These are phyloP conservation scores for Mormoops blainvillei DNA, from an alignment of 2,113 vertebrate genomes.

Conservation along the genomic window DNA sequence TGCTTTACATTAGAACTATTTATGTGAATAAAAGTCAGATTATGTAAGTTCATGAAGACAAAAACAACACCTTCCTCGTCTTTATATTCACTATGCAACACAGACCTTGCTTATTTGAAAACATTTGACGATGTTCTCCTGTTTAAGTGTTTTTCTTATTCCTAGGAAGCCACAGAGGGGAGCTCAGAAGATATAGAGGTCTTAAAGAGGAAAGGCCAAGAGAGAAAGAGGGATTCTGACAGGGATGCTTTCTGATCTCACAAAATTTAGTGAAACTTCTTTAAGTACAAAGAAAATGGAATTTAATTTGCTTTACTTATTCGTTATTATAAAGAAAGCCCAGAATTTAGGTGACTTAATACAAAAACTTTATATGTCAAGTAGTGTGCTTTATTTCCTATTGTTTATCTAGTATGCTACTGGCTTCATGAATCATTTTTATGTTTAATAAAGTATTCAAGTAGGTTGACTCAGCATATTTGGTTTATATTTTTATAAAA, in stretches of 20 bases:
- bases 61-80: neutral
- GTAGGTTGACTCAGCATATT: neutral
- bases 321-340: neutral
- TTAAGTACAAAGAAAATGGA: neutral
- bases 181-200: neutral
- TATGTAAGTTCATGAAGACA: neutral
- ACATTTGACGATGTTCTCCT: neutral
- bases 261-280: neutral
- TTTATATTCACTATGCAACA: neutral
- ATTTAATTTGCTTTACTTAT: neutral
- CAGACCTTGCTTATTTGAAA: neutral
- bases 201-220: neutral
- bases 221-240: neutral
- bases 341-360: neutral
- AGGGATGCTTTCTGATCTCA: neutral
- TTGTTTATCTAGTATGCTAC: neutral
- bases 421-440: neutral
- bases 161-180: fast-evolving
- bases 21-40: neutral
- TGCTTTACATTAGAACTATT: neutral
- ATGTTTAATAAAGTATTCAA: neutral
- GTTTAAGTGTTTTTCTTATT: neutral
- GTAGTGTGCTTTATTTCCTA: neutral
- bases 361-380: neutral
- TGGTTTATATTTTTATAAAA: neutral